Base-by-base conservation (phyloP, 2,888 invertebrate species). In the Amblyjoppa proteus region DNA sequence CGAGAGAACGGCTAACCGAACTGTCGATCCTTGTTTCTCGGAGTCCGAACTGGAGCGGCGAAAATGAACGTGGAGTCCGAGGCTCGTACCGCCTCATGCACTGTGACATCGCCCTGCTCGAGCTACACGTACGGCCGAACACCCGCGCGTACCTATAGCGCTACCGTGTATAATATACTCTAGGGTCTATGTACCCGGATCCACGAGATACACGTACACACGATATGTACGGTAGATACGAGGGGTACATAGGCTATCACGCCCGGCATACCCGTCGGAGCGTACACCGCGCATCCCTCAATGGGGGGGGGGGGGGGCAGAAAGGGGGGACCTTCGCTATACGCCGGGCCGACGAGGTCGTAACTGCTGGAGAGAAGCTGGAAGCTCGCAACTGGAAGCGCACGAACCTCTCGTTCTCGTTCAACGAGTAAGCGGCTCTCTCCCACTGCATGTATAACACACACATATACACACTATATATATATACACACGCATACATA, bases 311-410 rank as follows among this genome's bases (percentile, higher is more conserved):
- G 34, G 34, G 34, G 34, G 34, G 34, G 34, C 11, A 11, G 41
- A 41, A 41, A 41, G 41, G 11, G 38, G 41, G 41, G 41, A 70
- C 75, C 66, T 80, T 76, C 25, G 76, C 71, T 51, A 69, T 70
- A 58, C 74, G 20, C 20, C 51, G 25, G 74, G 64, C 5, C 53
- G 53, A 51, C 25, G 61, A 78, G 85, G 70, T 82, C 85, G 85
- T 82, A 78, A 69, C 78, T 51, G 78, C 31, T 61, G 61, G 5
- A n/a, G 74, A 66, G 78, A 78, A 81, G 84, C 84, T 78, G 78
- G 85, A 78, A 85, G 78, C 85, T 66, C 75, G 81, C 58, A 85
- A 75, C 81, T 79, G 70, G 83, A 77, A 74, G 69, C 81, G 77
- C 80, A 81, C 83, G 86, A 80, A 77, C 58, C 61, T 73, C 80